phyloP scores from a whole-genome alignment of 2,888 invertebrate species.

The Hofmannophila pseudospretella region DNA sequence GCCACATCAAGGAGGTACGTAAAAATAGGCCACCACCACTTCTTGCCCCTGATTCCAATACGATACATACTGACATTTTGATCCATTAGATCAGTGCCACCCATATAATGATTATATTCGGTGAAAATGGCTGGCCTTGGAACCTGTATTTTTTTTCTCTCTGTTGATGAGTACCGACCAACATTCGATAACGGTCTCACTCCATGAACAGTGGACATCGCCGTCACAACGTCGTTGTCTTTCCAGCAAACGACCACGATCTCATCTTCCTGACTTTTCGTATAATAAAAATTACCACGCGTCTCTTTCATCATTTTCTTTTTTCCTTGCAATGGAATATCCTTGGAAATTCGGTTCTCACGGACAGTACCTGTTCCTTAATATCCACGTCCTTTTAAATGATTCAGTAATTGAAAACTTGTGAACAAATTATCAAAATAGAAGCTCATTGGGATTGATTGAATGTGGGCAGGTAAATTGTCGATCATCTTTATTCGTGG shows the following conservation, averaged over 20 bases:
- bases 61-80: too few relatives aligned
- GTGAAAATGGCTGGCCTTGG: conserved; percentile 4
- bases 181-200: conserved; percentile 1
- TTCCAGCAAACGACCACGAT: not conserved
- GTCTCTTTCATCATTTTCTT: not conserved
- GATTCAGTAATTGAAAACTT: not conserved
- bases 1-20: conserved; percentile 22
- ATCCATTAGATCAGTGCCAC: too few relatives aligned
- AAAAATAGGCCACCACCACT: conserved; percentile 26
- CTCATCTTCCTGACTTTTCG: not conserved
- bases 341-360: conserved; percentile 4
- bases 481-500: too few relatives aligned
- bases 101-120: too few relatives aligned
- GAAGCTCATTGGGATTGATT: too few relatives aligned
- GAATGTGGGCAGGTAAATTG: too few relatives aligned
- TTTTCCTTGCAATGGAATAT: not conserved
- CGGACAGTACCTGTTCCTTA: conserved; percentile 5
- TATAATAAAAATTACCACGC: not conserved
- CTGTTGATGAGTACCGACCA: not conserved
- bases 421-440: too few relatives aligned
- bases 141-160: conserved; percentile 3
- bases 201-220: conserved; percentile 3
- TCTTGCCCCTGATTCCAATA: too few relatives aligned
- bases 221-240: conserved; percentile 3
- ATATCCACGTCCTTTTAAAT: conserved; percentile 2